These are phyloP conservation scores for Hydropotes inermis DNA, from an alignment of 2,113 vertebrate genomes.

Conservation along the genomic window DNA sequence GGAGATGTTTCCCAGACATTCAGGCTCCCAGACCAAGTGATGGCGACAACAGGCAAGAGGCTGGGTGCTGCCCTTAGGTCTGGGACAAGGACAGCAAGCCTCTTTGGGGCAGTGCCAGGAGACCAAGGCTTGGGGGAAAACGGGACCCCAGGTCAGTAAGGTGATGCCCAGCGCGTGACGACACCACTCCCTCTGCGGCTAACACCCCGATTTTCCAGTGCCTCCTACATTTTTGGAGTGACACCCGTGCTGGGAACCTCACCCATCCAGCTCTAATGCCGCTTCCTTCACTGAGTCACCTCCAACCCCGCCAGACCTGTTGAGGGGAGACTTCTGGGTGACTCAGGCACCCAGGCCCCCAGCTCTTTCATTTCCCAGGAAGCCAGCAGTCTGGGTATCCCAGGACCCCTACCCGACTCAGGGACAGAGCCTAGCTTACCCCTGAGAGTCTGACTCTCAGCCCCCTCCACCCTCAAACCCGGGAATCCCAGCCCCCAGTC, in stretches of 20 bases:
- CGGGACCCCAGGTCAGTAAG: background rate
- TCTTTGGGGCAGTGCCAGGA: background rate
- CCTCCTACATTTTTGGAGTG: constrained; percentile 71
- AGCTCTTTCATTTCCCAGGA: background rate
- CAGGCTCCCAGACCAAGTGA: background rate
- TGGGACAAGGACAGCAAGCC: background rate
- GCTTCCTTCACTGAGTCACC: constrained; percentile 69
- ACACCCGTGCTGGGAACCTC: constrained; percentile 52
- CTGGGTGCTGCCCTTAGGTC: background rate
- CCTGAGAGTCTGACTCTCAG: background rate
- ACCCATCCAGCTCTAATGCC: constrained; percentile 53
- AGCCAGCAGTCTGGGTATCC: background rate
- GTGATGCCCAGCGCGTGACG: background rate
- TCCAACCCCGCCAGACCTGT: constrained; percentile 49
- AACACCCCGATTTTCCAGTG: constrained; percentile 64
- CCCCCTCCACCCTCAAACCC: background rate
- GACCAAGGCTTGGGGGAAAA: background rate
- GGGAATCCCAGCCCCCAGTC: background rate
- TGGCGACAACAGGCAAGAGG: background rate
- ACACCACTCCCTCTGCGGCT: constrained; percentile 43
- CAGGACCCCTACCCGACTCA: background rate
- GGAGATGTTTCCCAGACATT: background rate
- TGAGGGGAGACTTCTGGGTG: constrained; percentile 9
- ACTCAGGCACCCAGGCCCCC: constrained; percentile 22
- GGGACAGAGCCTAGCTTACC: background rate